Evolutionary conservation across 37 sponge, comb jelly and placozoan genomes (phyloP).

Genomic region (Geodia barretti): DNA sequence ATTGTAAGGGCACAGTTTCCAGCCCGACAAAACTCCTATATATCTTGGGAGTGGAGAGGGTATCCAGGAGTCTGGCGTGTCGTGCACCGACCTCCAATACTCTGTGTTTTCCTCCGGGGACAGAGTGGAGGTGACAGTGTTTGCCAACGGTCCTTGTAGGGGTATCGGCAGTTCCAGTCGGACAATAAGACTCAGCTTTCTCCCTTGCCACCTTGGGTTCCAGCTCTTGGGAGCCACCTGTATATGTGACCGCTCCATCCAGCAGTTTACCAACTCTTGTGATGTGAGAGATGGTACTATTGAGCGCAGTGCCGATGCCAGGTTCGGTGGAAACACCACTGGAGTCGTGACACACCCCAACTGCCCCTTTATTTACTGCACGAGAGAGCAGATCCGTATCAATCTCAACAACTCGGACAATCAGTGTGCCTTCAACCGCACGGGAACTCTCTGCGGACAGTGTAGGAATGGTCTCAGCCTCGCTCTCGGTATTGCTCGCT

Average conservation of each 20-base stretch:
- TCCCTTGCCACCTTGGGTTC: constrained; percentile 6
- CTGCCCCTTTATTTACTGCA: neutral
- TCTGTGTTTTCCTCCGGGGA: no score
- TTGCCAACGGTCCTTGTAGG: no score
- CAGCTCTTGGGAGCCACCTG: neutral
- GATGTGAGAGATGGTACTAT: neutral
- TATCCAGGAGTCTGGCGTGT: no score
- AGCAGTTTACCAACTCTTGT: neutral
- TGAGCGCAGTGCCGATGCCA: neutral
- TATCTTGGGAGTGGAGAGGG: no score
- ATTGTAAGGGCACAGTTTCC: no score
- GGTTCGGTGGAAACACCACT: neutral
- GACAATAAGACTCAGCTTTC: no score
- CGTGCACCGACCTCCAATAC: no score
- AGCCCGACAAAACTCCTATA: no score
- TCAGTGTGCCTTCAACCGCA: neutral
- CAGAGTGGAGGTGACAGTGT: no score
- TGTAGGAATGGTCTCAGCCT: constrained; percentile 37
- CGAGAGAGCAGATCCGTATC: neutral
- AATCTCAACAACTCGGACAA: neutral
- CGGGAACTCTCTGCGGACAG: neutral
- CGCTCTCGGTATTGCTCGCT: constrained; percentile 3
- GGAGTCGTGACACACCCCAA: neutral
- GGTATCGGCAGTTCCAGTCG: no score
- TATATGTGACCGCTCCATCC: no score